Percentiles rank a stretch among this genome's conserved stretches.
These are phyloP conservation scores for Bibio marci DNA, from an alignment of 2,888 invertebrate species.

Conservation along the genomic window DNA sequence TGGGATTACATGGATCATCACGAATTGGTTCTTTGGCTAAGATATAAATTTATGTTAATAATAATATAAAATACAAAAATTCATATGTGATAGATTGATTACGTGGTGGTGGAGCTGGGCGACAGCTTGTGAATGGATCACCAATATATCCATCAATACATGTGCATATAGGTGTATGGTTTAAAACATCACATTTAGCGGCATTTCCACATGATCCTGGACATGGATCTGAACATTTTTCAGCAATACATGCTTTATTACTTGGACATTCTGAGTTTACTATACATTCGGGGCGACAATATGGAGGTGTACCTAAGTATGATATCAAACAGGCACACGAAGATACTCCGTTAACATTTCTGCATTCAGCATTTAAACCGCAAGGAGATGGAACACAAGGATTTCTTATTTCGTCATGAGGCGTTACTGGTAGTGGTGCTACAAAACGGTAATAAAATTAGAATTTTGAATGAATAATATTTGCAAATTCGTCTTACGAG, in stretches of 20 bases:
- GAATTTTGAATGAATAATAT: conserved; percentile 16
- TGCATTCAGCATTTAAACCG: conserved; percentile 55
- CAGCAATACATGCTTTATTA: conserved; percentile 53
- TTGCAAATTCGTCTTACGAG: conserved; percentile 34
- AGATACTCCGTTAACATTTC: conserved; percentile 32
- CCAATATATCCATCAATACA: conserved; percentile 41
- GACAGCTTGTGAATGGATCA: conserved; percentile 34
- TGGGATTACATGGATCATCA: conserved; percentile 28
- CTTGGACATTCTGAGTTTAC: conserved; percentile 53
- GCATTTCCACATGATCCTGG: conserved; percentile 44
- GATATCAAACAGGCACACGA: conserved; percentile 52
- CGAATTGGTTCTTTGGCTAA: not conserved
- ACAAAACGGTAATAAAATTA: not conserved
- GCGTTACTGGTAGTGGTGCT: conserved; percentile 12
- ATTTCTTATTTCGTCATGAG: conserved; percentile 10
- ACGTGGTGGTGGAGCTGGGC: conserved; percentile 33
- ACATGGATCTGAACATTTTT: conserved; percentile 54
- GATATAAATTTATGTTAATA: conserved; percentile 28
- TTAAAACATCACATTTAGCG: conserved; percentile 45
- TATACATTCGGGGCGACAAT: conserved; percentile 61
- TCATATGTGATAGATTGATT: conserved; percentile 14
- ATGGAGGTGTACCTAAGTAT: conserved; percentile 54
- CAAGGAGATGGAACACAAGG: conserved; percentile 56
- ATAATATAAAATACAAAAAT: not conserved
- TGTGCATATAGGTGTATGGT: conserved; percentile 50